Evolutionary conservation across 2,888 invertebrate genomes (phyloP).

Genomic region (Rotaria macrura): DNA sequence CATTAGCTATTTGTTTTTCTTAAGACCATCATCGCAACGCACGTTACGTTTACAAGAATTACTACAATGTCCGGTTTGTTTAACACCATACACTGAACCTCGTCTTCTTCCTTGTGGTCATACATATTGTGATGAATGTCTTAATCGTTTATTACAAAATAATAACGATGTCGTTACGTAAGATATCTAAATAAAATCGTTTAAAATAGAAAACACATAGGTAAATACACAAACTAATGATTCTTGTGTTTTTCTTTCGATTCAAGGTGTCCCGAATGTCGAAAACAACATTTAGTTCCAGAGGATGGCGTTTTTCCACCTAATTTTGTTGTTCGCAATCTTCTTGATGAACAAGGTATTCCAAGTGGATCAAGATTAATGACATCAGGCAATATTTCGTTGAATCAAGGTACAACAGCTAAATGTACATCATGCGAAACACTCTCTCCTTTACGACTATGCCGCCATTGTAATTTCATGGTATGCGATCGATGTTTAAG

Average conservation of each 20-base stretch:
- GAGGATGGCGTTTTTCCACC: not conserved
- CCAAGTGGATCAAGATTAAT: not conserved
- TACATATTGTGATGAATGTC: not conserved
- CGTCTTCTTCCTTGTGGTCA: constrained; percentile 17
- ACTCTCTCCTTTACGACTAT: not conserved
- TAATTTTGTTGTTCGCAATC: constrained; percentile 5
- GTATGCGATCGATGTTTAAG: not conserved
- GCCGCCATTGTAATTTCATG: constrained; percentile 16
- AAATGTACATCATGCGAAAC: not conserved
- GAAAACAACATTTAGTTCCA: constrained; percentile 8
- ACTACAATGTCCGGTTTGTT: constrained; percentile 19
- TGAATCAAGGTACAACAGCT: not conserved
- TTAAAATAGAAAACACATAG: no score
- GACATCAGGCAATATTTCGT: not conserved
- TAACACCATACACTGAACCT: not conserved
- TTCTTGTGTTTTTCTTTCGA: not conserved
- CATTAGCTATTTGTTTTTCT: no score
- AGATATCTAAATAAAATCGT: not conserved
- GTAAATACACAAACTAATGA: not conserved
- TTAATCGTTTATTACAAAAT: not conserved
- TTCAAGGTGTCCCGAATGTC: not conserved
- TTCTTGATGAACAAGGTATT: not conserved
- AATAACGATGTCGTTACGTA: not conserved
- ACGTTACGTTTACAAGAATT: not conserved
- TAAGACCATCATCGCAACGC: not conserved